phyloP scores from a whole-genome alignment of 2,113 vertebrate species.

The Promerops cafer region DNA sequence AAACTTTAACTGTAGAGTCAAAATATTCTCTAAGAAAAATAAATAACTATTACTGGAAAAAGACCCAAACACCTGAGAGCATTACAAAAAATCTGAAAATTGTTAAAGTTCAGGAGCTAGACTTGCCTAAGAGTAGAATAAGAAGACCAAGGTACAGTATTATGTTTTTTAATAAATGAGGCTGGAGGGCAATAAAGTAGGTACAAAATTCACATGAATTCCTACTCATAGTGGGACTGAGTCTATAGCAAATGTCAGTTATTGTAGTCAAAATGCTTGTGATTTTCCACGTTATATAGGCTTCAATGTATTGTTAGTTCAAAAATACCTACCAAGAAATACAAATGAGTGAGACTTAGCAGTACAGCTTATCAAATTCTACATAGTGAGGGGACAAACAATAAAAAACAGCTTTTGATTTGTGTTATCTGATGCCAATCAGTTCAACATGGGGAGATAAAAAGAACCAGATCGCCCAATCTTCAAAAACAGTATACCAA shows the following conservation, averaged over 20 bases:
- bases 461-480: rapidly evolving
- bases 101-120: background rate
- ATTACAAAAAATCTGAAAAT: background rate
- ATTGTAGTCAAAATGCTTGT: background rate
- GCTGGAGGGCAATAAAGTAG: background rate
- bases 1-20: background rate
- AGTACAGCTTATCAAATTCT: background rate
- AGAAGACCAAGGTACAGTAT: background rate
- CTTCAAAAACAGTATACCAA: background rate
- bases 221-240: background rate
- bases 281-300: background rate
- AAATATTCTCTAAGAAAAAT: background rate
- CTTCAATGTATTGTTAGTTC: background rate
- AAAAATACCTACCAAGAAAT: background rate
- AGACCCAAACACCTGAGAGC: background rate
- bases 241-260: background rate
- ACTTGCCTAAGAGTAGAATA: background rate
- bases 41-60: background rate
- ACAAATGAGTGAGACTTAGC: background rate
- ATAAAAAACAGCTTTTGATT: rapidly evolving
- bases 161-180: background rate
- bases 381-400: rapidly evolving
- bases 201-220: background rate
- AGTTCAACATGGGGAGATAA: background rate
- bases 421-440: background rate